Evolutionary conservation across 2,797 vertebrate species (phyloP).

Genomic region (Urosaurus nigricauda): DNA sequence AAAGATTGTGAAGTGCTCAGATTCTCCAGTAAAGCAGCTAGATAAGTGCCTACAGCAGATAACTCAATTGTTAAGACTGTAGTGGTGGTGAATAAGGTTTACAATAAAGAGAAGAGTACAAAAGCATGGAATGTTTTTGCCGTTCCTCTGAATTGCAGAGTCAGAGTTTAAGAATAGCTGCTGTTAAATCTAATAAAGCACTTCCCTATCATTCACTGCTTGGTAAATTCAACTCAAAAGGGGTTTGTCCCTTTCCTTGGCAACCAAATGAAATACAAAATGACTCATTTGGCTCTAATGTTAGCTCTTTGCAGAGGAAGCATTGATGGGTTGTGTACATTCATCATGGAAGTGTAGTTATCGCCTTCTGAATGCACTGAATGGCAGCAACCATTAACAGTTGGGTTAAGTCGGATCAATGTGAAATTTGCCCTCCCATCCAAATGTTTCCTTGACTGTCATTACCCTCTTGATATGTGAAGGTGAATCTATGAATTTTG

Average conservation of each 20-base stretch:
- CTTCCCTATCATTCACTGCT: not conserved
- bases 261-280: constrained; percentile 5
- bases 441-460: not conserved
- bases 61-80: not conserved
- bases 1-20: constrained; percentile 20
- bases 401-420: not conserved
- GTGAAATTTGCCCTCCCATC: not conserved
- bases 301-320: constrained; percentile 19
- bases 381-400: not conserved
- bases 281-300: not conserved
- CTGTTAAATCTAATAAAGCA: constrained; percentile 14
- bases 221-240: not conserved
- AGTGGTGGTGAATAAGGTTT: constrained; percentile 2
- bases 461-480: not conserved
- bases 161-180: constrained; percentile 19
- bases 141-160: constrained; percentile 14
- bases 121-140: constrained; percentile 7
- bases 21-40: constrained; percentile 22
- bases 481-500: too few species aligned
- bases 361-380: not conserved
- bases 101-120: not conserved
- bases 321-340: not conserved
- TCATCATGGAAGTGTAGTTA: not conserved
- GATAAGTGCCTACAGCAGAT: constrained; percentile 21
- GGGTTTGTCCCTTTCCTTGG: not conserved